These are phyloP conservation scores for Nymphalis io DNA, from an alignment of 1,140 invertebrate genomes.

Conservation along the genomic window DNA sequence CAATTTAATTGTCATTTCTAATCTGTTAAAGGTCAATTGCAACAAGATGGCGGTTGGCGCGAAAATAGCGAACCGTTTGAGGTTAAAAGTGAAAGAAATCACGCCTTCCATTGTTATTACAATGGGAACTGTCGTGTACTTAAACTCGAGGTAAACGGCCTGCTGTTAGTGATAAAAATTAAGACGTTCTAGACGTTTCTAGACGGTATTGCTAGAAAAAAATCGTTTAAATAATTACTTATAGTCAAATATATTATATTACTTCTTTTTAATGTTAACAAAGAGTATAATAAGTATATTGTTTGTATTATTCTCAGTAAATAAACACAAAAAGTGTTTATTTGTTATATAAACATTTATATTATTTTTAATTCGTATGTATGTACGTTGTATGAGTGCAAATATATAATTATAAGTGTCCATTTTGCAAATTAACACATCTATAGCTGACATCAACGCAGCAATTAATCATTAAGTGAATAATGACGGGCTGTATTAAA, in stretches of 20 bases:
- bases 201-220: not conserved
- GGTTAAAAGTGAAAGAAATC: slow-evolving; percentile 64
- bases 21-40: slow-evolving; percentile 29
- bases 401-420: not conserved
- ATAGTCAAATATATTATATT: too few relatives aligned
- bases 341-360: too few relatives aligned
- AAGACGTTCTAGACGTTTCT: not conserved
- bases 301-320: too few relatives aligned
- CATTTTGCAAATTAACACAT: not conserved
- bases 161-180: not conserved
- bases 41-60: slow-evolving; percentile 47
- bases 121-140: slow-evolving; percentile 27
- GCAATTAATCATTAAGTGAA: too few relatives aligned
- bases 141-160: slow-evolving; percentile 30
- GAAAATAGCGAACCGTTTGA: slow-evolving; percentile 50
- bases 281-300: too few relatives aligned
- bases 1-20: not conserved
- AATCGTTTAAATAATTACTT: too few relatives aligned
- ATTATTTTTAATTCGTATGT: too few relatives aligned
- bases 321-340: too few relatives aligned
- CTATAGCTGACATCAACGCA: too few relatives aligned
- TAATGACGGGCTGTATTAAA: too few relatives aligned
- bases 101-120: slow-evolving; percentile 46
- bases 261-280: too few relatives aligned
- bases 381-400: too few relatives aligned